Base-by-base conservation (phyloP, 2,797 vertebrate species). In the Lepus oiostolus region DNA sequence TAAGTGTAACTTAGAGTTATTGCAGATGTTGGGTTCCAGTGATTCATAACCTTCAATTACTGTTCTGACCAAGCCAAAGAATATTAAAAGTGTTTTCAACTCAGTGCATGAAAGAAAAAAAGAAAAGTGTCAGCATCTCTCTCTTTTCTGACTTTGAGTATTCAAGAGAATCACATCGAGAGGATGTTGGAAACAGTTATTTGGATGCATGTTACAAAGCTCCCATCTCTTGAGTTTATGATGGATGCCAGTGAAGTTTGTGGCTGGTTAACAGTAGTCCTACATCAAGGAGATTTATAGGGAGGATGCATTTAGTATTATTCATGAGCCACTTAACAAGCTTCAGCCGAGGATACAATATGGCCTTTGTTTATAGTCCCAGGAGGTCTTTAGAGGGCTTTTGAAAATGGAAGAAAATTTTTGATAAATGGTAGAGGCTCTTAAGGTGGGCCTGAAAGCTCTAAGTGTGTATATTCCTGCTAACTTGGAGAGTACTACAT, bases 371-470 rank as follows among this genome's bases (percentile, higher is more conserved):
- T 97, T 97, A 90, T 95, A 97, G 96, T 97, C 97, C 90, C 80
- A 74, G 94, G 95, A 96, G 95, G 92, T 90, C 96, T 97, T 96
- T 85, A 93, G 94, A 97, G 93, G 86, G 90, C 96, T 97, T 95
- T 97, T 97, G 89, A 93, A 97, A 98, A 97, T 84, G 82, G 93
- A 95, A 97, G 70, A 94, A 85, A 91, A 95, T 97, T 97, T 93
- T 97, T 98, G 98, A 98, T 97, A 98, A 98, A 98, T 97, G 96
- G 85, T 92, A 93, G 90, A 96, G 94, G 93, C 97, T 96, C 95
- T 98, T 96, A 88, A 97, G 97, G 82, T 97, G 93, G 72, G 62
- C 85, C 54, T 21, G 93, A 94, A 91, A 96, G 92, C 96, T 97
- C 9, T 97, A 95, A 98, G 96, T 96, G 96, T 96, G 83, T 96